Conservation (phyloP, 1,140 invertebrate genomes). For the Nymphalis io region DNA sequence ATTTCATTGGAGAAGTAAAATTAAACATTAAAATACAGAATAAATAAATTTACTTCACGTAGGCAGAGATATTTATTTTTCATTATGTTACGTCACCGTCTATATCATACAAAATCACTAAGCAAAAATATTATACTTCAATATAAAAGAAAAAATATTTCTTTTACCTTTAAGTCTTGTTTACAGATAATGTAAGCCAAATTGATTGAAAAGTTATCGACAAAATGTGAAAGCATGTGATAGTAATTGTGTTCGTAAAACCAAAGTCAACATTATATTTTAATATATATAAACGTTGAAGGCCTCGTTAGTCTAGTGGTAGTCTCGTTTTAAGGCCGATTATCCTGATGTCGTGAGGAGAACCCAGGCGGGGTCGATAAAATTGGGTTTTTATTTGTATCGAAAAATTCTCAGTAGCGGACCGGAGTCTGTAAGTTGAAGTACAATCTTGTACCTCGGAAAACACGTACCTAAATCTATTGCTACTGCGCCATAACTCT, state of each 20-base stretch:
- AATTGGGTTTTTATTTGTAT: too few relatives aligned
- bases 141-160: neutral
- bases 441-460: too few relatives aligned
- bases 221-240: neutral
- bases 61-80: neutral
- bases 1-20: neutral
- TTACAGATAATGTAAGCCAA: neutral
- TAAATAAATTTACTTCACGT: neutral
- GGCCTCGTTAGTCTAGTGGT: too few relatives aligned
- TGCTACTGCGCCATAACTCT: too few relatives aligned
- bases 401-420: too few relatives aligned
- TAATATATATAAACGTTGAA: too few relatives aligned
- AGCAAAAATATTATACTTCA: neutral
- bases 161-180: neutral
- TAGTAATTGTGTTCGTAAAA: neutral
- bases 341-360: too few relatives aligned
- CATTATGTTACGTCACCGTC: neutral
- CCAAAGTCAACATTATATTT: too few relatives aligned
- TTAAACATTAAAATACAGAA: neutral
- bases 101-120: neutral
- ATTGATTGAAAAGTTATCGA: neutral
- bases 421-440: too few relatives aligned
- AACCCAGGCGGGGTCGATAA: too few relatives aligned
- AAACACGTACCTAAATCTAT: too few relatives aligned
- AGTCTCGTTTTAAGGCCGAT: too few relatives aligned